A percentile compares a stretch with the other conserved stretches of the same genome.
Evolutionary conservation across 1,140 invertebrate genomes (phyloP).

Genomic region (Adelges cooleyi): DNA sequence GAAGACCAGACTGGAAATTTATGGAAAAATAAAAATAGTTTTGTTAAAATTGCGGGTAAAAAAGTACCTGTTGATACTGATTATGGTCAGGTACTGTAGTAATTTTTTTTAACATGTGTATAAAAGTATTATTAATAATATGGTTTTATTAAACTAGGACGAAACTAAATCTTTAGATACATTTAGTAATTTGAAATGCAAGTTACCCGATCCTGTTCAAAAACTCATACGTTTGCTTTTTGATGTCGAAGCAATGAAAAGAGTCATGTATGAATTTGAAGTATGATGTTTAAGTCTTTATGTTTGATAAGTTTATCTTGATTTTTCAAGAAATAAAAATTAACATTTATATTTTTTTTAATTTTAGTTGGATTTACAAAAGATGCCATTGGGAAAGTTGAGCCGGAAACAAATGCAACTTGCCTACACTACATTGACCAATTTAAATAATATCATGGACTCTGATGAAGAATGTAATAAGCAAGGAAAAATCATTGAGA

Average conservation of each 20-base stretch:
- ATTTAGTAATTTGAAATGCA: conserved; percentile 44
- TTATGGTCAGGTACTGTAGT: conserved; percentile 49
- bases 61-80: conserved; percentile 88
- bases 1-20: conserved; percentile 74
- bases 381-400: conserved; percentile 95
- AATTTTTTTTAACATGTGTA: too few species aligned
- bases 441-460: conserved; percentile 57
- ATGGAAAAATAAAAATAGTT: conserved; percentile 56
- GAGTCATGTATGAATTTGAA: conserved; percentile 87
- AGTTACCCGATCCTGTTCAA: conserved; percentile 64
- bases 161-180: conserved; percentile 6
- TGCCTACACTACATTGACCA: conserved; percentile 70
- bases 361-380: conserved; percentile 74
- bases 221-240: conserved; percentile 78
- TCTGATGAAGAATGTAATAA: conserved; percentile 42
- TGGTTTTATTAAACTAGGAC: too few species aligned
- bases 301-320: neutral
- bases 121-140: too few species aligned
- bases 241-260: conserved; percentile 83
- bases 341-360: neutral
- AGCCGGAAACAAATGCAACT: conserved; percentile 80
- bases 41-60: conserved; percentile 66
- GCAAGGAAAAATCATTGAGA: conserved; percentile 52
- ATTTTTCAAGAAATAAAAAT: too few species aligned
- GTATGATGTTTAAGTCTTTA: conserved; percentile 37